Percentiles rank a stretch among this genome's conserved stretches.
phyloP scores from a whole-genome alignment of 2,888 invertebrate genomes.

The Pristionchus maxplancki region DNA sequence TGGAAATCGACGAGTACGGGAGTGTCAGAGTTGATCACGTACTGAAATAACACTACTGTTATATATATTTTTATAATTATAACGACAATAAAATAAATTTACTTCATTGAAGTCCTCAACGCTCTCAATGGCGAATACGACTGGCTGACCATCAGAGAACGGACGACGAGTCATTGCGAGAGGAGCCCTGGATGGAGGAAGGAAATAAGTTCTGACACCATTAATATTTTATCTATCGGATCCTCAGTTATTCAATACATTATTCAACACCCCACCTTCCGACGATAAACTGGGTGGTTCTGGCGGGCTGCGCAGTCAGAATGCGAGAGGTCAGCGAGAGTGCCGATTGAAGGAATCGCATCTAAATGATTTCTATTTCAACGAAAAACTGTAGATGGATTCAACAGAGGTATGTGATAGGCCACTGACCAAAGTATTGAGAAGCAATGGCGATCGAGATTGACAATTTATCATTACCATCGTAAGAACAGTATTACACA shows the following conservation, averaged over 20 bases:
- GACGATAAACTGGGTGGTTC: constrained; percentile 37
- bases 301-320: neutral
- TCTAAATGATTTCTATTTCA: neutral
- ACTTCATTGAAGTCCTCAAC: constrained; percentile 60
- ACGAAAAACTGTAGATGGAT: neutral
- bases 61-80: neutral
- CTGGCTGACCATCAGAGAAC: constrained; percentile 29
- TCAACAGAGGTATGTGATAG: neutral
- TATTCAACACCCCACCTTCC: neutral
- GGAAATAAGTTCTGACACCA: neutral
- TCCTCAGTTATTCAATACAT: neutral
- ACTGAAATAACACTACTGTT: neutral
- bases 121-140: constrained; percentile 61
- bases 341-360: constrained; percentile 45
- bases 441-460: neutral
- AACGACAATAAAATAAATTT: neutral
- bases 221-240: neutral
- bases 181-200: neutral
- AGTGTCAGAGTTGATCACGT: constrained; percentile 59
- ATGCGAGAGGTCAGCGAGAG: constrained; percentile 33
- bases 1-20: constrained; percentile 74
- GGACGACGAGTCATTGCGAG: neutral
- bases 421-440: neutral
- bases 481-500: neutral
- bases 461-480: constrained; percentile 22